Evolutionary conservation across 2,888 invertebrate genomes (phyloP).

Genomic region (Marasmarcha lunaedactyla): DNA sequence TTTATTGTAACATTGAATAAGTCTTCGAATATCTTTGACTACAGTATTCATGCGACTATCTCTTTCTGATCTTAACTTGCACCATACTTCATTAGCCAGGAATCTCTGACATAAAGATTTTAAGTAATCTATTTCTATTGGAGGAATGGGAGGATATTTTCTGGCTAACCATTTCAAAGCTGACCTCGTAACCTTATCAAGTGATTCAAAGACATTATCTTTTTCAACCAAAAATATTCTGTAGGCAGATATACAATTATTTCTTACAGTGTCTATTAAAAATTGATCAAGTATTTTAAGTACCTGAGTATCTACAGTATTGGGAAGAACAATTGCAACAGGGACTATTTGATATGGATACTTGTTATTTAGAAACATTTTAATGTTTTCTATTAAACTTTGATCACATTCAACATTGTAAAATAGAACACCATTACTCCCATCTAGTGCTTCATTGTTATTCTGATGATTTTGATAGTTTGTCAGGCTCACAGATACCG

Average conservation of each 20-base stretch:
- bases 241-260: conserved; percentile 39
- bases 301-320: conserved; percentile 19
- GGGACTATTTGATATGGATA: conserved; percentile 52
- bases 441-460: conserved; percentile 42
- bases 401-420: conserved; percentile 39
- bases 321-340: conserved; percentile 43
- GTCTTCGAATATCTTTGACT: conserved; percentile 66
- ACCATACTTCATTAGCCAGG: conserved; percentile 74
- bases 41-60: conserved; percentile 47
- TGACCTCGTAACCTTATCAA: conserved; percentile 38
- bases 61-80: conserved; percentile 48
- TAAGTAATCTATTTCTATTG: conserved; percentile 69
- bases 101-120: conserved; percentile 66
- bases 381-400: conserved; percentile 29
- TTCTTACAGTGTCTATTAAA: conserved; percentile 28
- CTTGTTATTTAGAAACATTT: conserved; percentile 36
- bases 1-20: conserved; percentile 75
- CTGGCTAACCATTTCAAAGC: conserved; percentile 64
- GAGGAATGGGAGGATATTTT: conserved; percentile 54
- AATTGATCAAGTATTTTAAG: conserved; percentile 27
- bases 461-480: conserved; percentile 23
- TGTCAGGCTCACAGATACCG: conserved; percentile 48
- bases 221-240: conserved; percentile 39
- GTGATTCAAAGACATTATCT: conserved; percentile 30
- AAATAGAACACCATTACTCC: conserved; percentile 49